Evolutionary conservation across 2,113 vertebrate species (phyloP), one percentile per base, ranked within the genome.

Genomic region (Lethenteron camtschaticum): DNA sequence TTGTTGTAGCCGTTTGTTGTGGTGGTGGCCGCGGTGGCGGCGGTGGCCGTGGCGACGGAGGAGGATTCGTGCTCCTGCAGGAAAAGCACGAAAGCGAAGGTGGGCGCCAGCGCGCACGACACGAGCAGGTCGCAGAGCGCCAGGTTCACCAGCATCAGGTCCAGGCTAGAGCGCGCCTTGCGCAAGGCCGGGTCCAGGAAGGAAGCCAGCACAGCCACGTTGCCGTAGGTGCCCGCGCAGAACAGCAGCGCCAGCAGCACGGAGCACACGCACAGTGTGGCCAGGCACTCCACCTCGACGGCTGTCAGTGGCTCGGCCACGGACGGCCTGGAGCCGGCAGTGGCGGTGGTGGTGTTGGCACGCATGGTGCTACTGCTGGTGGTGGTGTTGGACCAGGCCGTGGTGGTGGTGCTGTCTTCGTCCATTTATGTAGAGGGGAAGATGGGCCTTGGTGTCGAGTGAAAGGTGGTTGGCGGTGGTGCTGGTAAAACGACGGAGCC

Each of bases 71-170:
- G 79, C 0, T 85, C 80, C 14, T 85, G 85, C 55, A 88, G 79
- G 79, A 91, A 90, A 68, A 91, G 80, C 59, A 88, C 82, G 9
- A 91, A 81, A 0, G 86, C 84, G 11, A 97, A 91, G 88, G 91
- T 94, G 73, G 94, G 91, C 0, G 87, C 85, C 0, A 87, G 87
- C 72, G 90, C 84, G 1, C 85, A 89, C 24, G 91, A 99, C 13
- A 99, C 85, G 75, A 95, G 91, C 73, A 99, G 82, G 75, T 99
- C 94, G 2, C 91, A 96, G 79, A 96, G 90, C 70, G 90, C 92
- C 69, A 99, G 77, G 76, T 95, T 99, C 75, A 99, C 83, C 77
- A 95, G 85, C 91, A 96, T 89, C 76, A 96, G 90, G 77, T 96
- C 94, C 68, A 96, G 96, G 81, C 94, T 86, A 74, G 90, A 95